These are phyloP conservation scores for Cetoscarus ocellatus DNA, from an alignment of 2,797 vertebrate species.

Conservation along the genomic window DNA sequence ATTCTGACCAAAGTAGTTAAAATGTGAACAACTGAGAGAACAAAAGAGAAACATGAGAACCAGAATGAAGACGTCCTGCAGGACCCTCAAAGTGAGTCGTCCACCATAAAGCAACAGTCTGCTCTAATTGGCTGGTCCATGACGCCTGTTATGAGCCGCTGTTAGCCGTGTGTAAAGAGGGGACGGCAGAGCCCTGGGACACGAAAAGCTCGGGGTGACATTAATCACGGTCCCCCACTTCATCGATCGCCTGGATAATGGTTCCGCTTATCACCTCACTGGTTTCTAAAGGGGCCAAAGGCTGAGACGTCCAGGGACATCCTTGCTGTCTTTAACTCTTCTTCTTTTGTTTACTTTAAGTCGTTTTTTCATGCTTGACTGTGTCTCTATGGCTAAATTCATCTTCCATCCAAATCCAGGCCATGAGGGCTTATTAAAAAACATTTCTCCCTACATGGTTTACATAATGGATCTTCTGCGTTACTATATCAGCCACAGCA, in stretches of 20 bases:
- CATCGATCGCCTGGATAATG: constrained; percentile 77
- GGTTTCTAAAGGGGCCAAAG: constrained; percentile 69
- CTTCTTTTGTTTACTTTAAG: constrained; percentile 50
- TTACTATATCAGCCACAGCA: constrained; percentile 58
- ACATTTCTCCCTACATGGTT: constrained; percentile 39
- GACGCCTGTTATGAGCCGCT: constrained; percentile 51
- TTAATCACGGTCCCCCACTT: constrained; percentile 71
- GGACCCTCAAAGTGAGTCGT: constrained; percentile 14
- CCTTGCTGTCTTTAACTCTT: constrained; percentile 35
- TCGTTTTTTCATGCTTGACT: not conserved
- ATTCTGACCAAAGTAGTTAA: too few species aligned
- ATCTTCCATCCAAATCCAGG: constrained; percentile 25
- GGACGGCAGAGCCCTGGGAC: constrained; percentile 53
- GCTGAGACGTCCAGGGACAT: constrained; percentile 57
- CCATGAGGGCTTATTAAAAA: constrained; percentile 41
- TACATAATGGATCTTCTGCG: constrained; percentile 58
- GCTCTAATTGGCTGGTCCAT: constrained; percentile 59
- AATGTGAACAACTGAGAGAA: not conserved
- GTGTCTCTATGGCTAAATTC: constrained; percentile 9
- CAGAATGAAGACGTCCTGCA: constrained; percentile 14
- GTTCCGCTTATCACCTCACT: constrained; percentile 78
- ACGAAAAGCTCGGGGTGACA: constrained; percentile 63
- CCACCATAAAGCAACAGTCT: constrained; percentile 28
- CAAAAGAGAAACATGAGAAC: not conserved
- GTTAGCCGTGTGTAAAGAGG: constrained; percentile 39